These are phyloP conservation scores for Rotaria magnacalcarata DNA, from an alignment of 2,888 invertebrate species.

Conservation along the genomic window DNA sequence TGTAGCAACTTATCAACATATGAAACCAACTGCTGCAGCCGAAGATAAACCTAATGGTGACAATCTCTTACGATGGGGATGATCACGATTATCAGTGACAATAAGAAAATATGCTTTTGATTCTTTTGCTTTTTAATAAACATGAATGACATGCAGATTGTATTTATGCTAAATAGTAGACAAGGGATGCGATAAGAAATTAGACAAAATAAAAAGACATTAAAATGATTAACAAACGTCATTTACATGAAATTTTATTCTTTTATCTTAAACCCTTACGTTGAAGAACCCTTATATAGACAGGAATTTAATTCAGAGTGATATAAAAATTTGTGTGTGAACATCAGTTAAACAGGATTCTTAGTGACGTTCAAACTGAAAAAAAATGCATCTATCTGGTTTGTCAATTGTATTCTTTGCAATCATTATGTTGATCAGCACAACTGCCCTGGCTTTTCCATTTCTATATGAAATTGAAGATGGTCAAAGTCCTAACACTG, in stretches of 20 bases:
- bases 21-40: not conserved
- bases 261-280: too few relatives aligned
- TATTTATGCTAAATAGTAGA: not conserved
- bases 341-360: too few relatives aligned
- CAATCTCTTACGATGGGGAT: not conserved
- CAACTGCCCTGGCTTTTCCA: not conserved
- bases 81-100: not conserved
- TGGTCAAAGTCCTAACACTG: not conserved
- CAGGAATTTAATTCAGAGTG: not conserved
- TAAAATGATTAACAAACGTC: not conserved
- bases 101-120: not conserved
- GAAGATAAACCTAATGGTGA: not conserved
- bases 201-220: not conserved
- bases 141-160: not conserved
- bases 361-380: not conserved
- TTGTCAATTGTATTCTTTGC: not conserved
- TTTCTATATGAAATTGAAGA: not conserved
- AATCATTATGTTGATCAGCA: not conserved
- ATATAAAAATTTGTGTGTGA: too few relatives aligned
- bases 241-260: not conserved
- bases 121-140: not conserved
- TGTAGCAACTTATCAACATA: slow-evolving; percentile 3
- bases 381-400: not conserved
- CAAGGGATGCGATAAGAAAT: not conserved
- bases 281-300: not conserved